Conservation (phyloP, 2,888 invertebrate genomes). For the Philaethria dido region DNA sequence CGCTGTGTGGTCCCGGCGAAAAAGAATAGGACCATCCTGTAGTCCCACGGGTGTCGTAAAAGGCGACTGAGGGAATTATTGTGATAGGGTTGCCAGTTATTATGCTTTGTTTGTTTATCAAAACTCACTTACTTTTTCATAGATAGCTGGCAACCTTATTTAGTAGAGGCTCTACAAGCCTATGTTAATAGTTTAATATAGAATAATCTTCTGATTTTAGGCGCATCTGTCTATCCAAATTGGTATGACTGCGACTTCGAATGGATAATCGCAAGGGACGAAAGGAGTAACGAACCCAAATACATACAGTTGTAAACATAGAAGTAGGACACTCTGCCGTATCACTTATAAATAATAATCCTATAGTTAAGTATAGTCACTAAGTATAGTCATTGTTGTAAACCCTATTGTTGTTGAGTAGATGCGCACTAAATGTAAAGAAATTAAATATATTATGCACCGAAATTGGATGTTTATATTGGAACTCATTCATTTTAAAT, state of each 20-base stretch:
- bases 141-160: background rate
- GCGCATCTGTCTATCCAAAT: background rate
- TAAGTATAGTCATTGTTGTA: background rate
- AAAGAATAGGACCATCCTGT: conserved; percentile 18
- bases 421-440: background rate
- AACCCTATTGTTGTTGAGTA: background rate
- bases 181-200: background rate
- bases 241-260: conserved; percentile 2
- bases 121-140: background rate
- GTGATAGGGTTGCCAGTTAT: background rate
- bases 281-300: conserved; percentile 1
- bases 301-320: background rate
- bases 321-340: too few relatives aligned
- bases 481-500: background rate
- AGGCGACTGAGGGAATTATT: conserved; percentile 15
- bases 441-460: background rate
- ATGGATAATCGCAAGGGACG: background rate
- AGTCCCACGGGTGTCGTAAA: conserved; percentile 16
- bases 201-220: background rate
- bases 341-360: too few relatives aligned
- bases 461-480: background rate
- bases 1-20: conserved; percentile 15
- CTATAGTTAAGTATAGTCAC: background rate
- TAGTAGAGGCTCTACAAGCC: background rate
- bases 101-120: background rate